phyloP scores from a whole-genome alignment of 2,888 invertebrate species.

The Acleris emargana region DNA sequence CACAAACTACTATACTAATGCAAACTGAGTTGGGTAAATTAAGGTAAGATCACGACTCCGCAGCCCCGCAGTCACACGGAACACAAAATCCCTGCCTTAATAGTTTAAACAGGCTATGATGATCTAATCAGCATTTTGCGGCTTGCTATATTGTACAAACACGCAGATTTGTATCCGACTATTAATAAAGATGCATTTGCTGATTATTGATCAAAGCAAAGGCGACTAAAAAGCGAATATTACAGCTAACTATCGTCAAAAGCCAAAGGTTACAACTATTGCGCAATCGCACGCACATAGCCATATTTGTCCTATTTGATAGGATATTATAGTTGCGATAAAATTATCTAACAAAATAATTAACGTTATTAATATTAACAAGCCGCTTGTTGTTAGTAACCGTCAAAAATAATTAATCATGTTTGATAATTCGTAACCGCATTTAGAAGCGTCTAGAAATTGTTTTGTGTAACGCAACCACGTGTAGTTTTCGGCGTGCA shows the following conservation, averaged over 20 bases:
- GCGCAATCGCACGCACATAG: slow-evolving; percentile 1
- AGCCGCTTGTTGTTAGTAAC: background rate
- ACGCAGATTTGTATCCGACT: no score
- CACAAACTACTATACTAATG: no score
- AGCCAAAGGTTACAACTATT: slow-evolving; percentile 21
- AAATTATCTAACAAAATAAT: slow-evolving; percentile 14
- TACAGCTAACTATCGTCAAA: background rate
- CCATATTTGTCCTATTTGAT: slow-evolving; percentile 19
- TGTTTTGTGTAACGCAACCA: background rate
- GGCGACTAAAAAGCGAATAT: background rate
- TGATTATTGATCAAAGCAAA: background rate
- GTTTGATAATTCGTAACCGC: background rate
- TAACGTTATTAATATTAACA: slow-evolving; percentile 21
- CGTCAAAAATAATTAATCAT: slow-evolving; percentile 9
- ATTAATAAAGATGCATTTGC: background rate
- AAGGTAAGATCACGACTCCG: no score
- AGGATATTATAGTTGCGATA: slow-evolving; percentile 9
- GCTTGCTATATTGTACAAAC: no score
- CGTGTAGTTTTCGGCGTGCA: no score
- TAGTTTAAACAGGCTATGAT: no score
- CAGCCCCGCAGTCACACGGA: no score
- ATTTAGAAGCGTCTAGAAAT: background rate
- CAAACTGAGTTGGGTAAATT: no score
- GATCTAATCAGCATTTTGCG: no score
- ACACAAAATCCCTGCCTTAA: no score